These are phyloP conservation scores for Branchinecta lynchi DNA, from an alignment of 1,140 invertebrate species.

Conservation along the genomic window DNA sequence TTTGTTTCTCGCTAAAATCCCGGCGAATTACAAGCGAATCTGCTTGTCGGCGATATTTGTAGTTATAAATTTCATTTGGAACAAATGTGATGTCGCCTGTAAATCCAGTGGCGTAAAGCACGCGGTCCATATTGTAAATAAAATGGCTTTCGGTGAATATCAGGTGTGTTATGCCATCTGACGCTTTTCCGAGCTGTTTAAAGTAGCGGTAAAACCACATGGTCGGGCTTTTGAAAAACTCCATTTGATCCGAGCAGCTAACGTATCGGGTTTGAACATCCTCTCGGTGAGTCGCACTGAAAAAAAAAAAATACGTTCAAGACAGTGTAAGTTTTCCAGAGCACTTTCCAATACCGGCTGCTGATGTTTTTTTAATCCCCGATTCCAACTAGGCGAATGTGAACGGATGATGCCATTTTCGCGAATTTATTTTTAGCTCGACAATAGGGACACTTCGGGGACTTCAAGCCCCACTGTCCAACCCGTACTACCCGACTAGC, in stretches of 20 bases:
- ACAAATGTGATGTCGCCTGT: neutral
- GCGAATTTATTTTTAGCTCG: too few species aligned
- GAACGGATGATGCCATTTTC: too few species aligned
- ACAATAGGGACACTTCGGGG: too few species aligned
- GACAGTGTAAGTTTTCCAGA: neutral
- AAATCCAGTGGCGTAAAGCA: conserved; percentile 3
- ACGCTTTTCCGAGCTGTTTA: neutral
- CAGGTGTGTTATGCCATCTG: neutral
- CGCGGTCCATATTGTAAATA: neutral
- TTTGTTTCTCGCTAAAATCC: neutral
- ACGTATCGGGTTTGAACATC: neutral
- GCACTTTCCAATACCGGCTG: neutral
- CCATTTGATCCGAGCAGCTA: neutral
- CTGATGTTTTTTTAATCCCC: too few species aligned
- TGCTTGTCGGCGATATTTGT: neutral
- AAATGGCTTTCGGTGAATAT: neutral
- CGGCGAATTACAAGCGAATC: neutral
- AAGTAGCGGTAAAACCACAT: neutral
- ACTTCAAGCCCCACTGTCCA: too few species aligned
- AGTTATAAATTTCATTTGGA: neutral
- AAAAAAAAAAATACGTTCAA: neutral
- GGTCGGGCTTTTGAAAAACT: neutral
- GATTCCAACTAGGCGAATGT: too few species aligned
- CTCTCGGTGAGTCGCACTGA: neutral
- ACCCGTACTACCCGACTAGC: too few species aligned